Evolutionary conservation across 2,797 vertebrate genomes (phyloP).

Genomic region (Ambastaia sidthimunki): DNA sequence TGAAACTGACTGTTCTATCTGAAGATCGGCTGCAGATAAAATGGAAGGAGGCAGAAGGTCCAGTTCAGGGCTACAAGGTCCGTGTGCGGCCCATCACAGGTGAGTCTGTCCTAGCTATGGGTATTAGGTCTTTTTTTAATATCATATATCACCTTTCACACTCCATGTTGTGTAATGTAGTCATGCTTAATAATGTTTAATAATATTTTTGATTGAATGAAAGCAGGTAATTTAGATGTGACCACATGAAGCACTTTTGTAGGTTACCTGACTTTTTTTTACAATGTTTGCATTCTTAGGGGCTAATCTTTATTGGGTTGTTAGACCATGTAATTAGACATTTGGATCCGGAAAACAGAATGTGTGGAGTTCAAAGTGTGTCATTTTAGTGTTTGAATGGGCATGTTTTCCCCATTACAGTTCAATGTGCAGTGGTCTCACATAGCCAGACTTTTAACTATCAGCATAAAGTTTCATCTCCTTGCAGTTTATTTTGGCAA

Average conservation of each 20-base stretch:
- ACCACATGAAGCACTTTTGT: neutral
- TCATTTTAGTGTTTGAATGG: neutral
- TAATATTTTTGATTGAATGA: neutral
- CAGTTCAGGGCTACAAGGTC: constrained; percentile 87
- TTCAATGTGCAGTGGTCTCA: neutral
- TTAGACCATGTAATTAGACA: neutral
- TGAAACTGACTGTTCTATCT: constrained; percentile 86
- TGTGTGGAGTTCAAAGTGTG: neutral
- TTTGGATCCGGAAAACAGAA: neutral
- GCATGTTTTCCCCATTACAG: neutral
- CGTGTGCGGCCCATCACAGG: constrained; percentile 90
- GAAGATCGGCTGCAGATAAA: constrained; percentile 94
- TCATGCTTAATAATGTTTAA: neutral
- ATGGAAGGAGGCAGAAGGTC: constrained; percentile 88
- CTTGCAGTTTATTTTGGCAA: no score
- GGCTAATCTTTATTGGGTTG: neutral
- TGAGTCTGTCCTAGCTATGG: constrained; percentile 64
- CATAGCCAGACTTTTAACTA: neutral
- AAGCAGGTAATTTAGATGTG: neutral
- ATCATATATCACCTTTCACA: neutral
- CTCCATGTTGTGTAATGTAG: neutral
- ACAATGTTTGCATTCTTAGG: neutral
- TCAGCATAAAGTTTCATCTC: no score
- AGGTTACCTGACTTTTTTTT: neutral
- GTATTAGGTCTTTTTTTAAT: no score